Base-by-base conservation (phyloP, 2,797 vertebrate genomes). In the Sebastes aleutianus region DNA sequence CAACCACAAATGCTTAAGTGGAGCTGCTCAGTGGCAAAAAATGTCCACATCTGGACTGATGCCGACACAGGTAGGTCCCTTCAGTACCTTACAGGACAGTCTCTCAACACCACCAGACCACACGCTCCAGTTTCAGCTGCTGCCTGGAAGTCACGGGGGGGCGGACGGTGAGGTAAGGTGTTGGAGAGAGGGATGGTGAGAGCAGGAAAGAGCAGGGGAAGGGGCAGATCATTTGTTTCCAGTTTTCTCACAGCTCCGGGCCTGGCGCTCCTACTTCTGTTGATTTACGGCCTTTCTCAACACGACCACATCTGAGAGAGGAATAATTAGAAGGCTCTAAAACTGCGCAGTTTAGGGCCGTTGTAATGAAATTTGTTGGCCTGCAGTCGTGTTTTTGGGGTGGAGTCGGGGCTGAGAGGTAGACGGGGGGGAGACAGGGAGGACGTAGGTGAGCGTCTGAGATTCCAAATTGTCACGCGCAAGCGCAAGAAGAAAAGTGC, bases 261-360 rank as follows among this genome's bases (percentile, higher is more conserved):
- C 95, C 96, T 96, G 96, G 95, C 92, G 85, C 94, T 95, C 86
- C 94, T 93, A 95, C 96, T 94, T 95, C 91, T 87, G 88, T 78
- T 95, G 95, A 96, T 97, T 97, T 97, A 97, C 93, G 93, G 91
- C 94, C 91, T 93, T 94, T 92, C 79, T 88, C 87, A 91, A 96
- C 95, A 96, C 85, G 91, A 96, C 97, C 96, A 97, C 97, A 97
- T 97, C 96, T 96, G 95, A 97, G 91, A 92, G 93, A 77, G 92
- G 94, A 96, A 96, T 96, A 97, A 97, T 98, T 97, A 97, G 94
- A 96, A 95, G 95, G 93, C 96, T 97, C 93, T 96, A 95, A 95
- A 96, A 96, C 89, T 93, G 93, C 92, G 94, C 91, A 95, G 95
- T 95, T 96, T 93, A 95, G 93, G 94, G 93, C 93, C 87, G 90